phyloP scores from a whole-genome alignment of 1,140 invertebrate species.

The Drosophila obscura region DNA sequence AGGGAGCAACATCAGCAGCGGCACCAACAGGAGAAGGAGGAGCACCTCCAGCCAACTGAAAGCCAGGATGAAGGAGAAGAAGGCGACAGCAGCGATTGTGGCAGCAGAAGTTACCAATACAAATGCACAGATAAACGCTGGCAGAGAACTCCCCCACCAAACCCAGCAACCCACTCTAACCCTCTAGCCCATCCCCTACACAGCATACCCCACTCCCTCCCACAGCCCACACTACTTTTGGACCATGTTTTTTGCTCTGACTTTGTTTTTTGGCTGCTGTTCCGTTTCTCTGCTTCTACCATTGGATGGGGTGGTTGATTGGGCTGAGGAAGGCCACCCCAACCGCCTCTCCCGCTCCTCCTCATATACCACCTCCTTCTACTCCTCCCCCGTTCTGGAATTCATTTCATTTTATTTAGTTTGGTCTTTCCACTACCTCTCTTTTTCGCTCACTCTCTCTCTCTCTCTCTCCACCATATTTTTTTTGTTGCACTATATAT shows the following conservation, averaged over 20 bases:
- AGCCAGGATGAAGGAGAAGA: constrained; percentile 23
- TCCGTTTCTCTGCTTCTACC: constrained; percentile 37
- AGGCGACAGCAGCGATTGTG: constrained; percentile 38
- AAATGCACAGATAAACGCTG: constrained; percentile 6
- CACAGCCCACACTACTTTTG: neutral
- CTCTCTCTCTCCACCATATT: constrained; percentile 8
- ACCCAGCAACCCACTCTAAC: neutral
- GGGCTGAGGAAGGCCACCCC: constrained; percentile 8
- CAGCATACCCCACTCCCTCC: too few species aligned
- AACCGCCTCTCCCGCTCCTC: too few species aligned
- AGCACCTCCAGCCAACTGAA: too few species aligned
- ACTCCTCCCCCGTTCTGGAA: constrained; percentile 2
- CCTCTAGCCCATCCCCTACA: neutral
- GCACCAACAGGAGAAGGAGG: too few species aligned
- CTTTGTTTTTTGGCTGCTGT: constrained; percentile 56
- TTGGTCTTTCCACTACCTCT: constrained; percentile 30
- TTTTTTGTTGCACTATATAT: constrained; percentile 62
- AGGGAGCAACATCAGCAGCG: too few species aligned
- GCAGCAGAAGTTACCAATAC: constrained; percentile 39
- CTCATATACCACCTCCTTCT: constrained; percentile 4
- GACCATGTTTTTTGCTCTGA: constrained; percentile 60
- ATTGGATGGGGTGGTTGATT: constrained; percentile 47
- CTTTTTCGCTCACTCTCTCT: constrained; percentile 8
- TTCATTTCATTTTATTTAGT: constrained; percentile 67
- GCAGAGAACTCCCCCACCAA: constrained; percentile 1